Percentiles rank a stretch among this genome's conserved stretches.
These are phyloP conservation scores for Scaptomyza graminum DNA, from an alignment of 1,140 invertebrate species.

Conservation along the genomic window DNA sequence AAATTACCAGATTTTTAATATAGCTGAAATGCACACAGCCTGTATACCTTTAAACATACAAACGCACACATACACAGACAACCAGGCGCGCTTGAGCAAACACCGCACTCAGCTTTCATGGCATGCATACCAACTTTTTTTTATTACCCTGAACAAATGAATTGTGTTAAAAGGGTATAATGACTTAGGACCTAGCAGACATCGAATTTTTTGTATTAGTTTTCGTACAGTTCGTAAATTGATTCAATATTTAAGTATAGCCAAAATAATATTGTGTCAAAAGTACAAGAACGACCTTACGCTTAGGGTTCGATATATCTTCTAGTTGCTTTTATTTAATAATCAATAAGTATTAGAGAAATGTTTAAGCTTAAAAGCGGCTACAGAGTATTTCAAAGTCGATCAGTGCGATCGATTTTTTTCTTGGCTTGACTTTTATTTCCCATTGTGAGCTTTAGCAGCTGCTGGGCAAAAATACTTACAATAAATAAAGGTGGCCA, in stretches of 20 bases:
- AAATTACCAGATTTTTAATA: constrained; percentile 6
- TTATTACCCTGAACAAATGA: background rate
- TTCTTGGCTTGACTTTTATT: background rate
- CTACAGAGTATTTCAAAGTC: background rate
- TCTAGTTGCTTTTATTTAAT: too few species aligned
- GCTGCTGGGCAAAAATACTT: constrained; percentile 44
- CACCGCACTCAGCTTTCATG: background rate
- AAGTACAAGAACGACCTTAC: too few species aligned
- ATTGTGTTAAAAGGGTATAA: background rate
- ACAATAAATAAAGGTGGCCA: constrained; percentile 60
- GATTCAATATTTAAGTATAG: too few species aligned
- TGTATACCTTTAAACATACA: background rate
- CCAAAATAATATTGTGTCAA: too few species aligned
- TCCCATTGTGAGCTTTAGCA: constrained; percentile 7
- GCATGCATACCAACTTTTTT: background rate
- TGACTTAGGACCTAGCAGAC: too few species aligned
- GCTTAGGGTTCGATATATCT: too few species aligned
- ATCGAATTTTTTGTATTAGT: too few species aligned
- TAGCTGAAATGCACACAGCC: background rate
- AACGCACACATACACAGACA: background rate
- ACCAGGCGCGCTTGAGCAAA: background rate
- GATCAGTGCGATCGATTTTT: background rate
- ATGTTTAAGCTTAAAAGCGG: background rate
- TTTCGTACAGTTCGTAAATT: too few species aligned
- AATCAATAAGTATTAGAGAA: too few species aligned